Percentiles rank a stretch among this genome's conserved stretches.
Evolutionary conservation across 1,140 invertebrate genomes (phyloP).

Genomic region (Lepidurus packardi): DNA sequence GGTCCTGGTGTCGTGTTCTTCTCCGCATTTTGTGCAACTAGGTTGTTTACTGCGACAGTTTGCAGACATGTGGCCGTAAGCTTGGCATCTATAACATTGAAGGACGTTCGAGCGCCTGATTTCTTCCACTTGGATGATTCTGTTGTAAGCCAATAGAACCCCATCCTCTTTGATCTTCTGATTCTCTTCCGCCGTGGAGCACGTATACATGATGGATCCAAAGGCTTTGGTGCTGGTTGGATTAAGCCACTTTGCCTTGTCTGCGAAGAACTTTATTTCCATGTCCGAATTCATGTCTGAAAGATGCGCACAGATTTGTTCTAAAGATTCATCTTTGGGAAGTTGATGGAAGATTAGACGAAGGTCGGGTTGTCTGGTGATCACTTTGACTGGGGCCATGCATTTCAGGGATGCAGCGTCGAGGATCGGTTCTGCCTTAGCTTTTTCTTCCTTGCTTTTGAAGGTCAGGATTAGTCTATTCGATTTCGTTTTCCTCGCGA

Average conservation of each 20-base stretch:
- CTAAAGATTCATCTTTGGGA: not conserved
- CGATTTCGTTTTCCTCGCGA: too few species aligned
- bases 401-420: not conserved
- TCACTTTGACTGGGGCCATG: not conserved
- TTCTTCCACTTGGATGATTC: not conserved
- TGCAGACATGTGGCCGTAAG: not conserved
- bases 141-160: not conserved
- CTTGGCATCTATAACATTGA: not conserved
- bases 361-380: not conserved
- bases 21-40: not conserved
- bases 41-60: not conserved
- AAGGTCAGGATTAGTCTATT: too few species aligned
- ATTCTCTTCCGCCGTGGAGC: not conserved
- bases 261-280: not conserved
- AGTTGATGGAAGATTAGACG: constrained; percentile 6
- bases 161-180: not conserved
- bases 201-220: not conserved
- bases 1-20: not conserved
- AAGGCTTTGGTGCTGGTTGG: not conserved
- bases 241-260: not conserved
- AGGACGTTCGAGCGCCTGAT: not conserved
- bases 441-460: too few species aligned
- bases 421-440: too few species aligned
- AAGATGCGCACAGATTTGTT: not conserved
- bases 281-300: not conserved